Evolutionary conservation across 2,797 vertebrate species (phyloP).

Genomic region (Enteromius radiatus): DNA sequence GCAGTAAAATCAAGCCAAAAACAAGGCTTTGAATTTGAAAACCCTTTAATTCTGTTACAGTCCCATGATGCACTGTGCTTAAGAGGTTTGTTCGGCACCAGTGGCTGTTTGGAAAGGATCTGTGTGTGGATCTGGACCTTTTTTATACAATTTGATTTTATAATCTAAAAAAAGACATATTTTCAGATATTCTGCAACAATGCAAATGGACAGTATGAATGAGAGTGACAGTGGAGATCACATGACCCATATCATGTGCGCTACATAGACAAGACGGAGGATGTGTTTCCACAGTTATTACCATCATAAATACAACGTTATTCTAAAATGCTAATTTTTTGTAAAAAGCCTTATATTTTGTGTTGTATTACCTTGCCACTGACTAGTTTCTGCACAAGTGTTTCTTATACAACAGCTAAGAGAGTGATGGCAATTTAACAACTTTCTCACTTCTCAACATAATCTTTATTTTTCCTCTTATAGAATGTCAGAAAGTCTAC

Average conservation of each 20-base stretch:
- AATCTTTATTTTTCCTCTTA: not conserved
- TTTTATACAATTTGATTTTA: not conserved
- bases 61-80: constrained; percentile 20
- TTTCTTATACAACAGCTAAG: not conserved
- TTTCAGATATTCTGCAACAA: not conserved
- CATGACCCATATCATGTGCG: not conserved
- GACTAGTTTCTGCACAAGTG: not conserved
- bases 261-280: not conserved
- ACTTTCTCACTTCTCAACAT: not conserved
- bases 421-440: not conserved
- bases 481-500: not conserved
- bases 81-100: not conserved
- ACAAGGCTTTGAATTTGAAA: not conserved
- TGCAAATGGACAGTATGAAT: not conserved
- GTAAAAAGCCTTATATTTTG: not conserved
- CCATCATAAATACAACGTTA: not conserved
- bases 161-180: not conserved
- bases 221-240: not conserved
- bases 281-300: not conserved
- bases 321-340: not conserved
- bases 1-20: not conserved
- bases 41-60: not conserved
- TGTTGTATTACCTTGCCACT: not conserved
- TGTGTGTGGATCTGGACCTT: not conserved
- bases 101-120: not conserved